These are phyloP conservation scores for Chromoteleia sp. DNA, from an alignment of 2,888 invertebrate species.

Conservation along the genomic window DNA sequence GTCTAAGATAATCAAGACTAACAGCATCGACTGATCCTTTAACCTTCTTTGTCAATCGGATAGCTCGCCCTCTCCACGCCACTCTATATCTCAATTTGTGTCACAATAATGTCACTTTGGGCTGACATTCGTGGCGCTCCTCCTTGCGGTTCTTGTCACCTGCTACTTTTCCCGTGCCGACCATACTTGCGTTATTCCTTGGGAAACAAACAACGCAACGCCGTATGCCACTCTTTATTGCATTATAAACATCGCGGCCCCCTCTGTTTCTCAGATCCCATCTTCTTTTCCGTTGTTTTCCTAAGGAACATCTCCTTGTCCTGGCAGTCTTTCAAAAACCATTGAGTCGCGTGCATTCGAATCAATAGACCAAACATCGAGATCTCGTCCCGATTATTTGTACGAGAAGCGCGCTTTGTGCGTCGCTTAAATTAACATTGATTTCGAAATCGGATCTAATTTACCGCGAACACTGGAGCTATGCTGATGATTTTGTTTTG, in stretches of 20 bases:
- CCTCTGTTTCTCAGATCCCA: not conserved
- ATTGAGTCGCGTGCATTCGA: slow-evolving; percentile 20
- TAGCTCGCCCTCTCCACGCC: slow-evolving; percentile 70
- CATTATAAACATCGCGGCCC: slow-evolving; percentile 53
- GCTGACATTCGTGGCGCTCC: slow-evolving; percentile 68
- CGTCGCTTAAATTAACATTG: not conserved
- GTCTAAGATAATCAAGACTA: slow-evolving; percentile 84
- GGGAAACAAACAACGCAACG: slow-evolving; percentile 56
- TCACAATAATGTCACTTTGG: slow-evolving; percentile 82
- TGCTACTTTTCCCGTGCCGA: slow-evolving; percentile 67
- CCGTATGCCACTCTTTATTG: slow-evolving; percentile 60
- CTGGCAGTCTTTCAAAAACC: slow-evolving; percentile 23
- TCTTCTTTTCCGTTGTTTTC: slow-evolving; percentile 18
- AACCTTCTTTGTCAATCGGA: slow-evolving; percentile 78
- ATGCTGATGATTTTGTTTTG: slow-evolving; percentile 9
- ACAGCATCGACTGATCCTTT: slow-evolving; percentile 83
- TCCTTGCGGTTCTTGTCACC: slow-evolving; percentile 65
- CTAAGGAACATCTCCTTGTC: not conserved
- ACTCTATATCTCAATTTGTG: slow-evolving; percentile 83
- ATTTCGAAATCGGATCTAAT: slow-evolving; percentile 14
- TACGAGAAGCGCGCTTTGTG: not conserved
- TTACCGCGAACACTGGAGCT: not conserved
- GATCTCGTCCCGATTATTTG: slow-evolving; percentile 21
- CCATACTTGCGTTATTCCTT: slow-evolving; percentile 64
- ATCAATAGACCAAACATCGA: slow-evolving; percentile 18